Evolutionary conservation across 2,113 vertebrate species (phyloP), one percentile per base, ranked within the genome.

Genomic region (Nothobranchius furzeri): DNA sequence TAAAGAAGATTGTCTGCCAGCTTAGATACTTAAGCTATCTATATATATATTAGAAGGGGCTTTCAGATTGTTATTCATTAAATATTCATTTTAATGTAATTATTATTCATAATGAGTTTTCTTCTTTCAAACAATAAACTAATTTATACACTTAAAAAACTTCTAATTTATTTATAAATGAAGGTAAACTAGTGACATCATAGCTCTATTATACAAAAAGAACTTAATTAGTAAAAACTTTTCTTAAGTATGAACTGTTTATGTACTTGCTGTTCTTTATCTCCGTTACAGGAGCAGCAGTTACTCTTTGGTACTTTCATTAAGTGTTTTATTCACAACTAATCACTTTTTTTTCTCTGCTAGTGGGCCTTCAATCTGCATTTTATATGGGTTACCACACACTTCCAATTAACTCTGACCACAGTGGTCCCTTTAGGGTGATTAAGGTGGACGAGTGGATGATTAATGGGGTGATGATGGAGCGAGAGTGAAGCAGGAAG

Each of bases 341-440:
- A 25, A 3, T 25, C 35, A 24, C 35, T 53, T 46, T 68, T 73
- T 45, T 60, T 52, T 75, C 69, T 57, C 66, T 70, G 51, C 61
- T 70, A 68, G 37, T 48, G 42, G 48, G 37, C 73, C 79, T 69
- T 80, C 56, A 73, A 56, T 80, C 76, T 75, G 52, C 69, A 79
- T 73, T 83, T 64, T 79, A 65, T 71, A 49, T 30, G 12, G 40
- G 47, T 54, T 55, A 50, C 63, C 68, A 57, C 74, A 60, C 65
- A 59, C 35, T 70, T 73, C 48, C 65, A 76, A 71, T 81, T 83
- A 83, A 59, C 55, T 60, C 51, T 56, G 43, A 64, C 20, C 70
- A 57, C 55, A 52, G 58, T 2, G 8, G 51, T 37, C 61, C 60
- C 58, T 30, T 73, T 20, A 12, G 13, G 51, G 59, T 67, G 68